These are phyloP conservation scores for Gisinianus flammeolus DNA, from an alignment of 2,888 invertebrate genomes.

Conservation along the genomic window DNA sequence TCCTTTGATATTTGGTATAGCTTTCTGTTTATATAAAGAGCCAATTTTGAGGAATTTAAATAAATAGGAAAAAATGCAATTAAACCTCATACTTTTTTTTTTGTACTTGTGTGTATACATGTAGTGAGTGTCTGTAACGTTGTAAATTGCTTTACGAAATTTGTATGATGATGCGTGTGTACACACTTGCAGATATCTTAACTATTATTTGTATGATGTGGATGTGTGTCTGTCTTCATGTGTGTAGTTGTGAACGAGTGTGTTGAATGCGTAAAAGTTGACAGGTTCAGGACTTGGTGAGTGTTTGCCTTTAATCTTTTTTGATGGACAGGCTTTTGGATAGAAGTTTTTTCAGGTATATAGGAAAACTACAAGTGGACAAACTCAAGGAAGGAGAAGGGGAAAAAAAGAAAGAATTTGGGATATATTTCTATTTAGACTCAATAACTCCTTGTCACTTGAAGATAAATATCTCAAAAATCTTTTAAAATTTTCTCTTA, in stretches of 20 bases:
- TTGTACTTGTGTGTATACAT: too few relatives aligned
- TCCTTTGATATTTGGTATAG: too few relatives aligned
- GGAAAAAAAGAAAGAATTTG: neutral
- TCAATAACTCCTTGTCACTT: slow-evolving; percentile 17
- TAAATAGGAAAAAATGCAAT: too few relatives aligned
- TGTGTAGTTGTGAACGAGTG: neutral
- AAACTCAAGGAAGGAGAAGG: neutral
- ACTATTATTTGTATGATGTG: too few relatives aligned
- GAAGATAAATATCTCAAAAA: slow-evolving; percentile 18
- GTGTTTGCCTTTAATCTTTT: slow-evolving; percentile 19
- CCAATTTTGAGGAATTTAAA: too few relatives aligned
- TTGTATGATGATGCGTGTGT: too few relatives aligned
- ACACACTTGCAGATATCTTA: too few relatives aligned
- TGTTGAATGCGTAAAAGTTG: neutral
- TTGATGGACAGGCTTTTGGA: slow-evolving; percentile 3
- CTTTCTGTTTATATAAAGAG: too few relatives aligned
- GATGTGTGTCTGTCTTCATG: neutral
- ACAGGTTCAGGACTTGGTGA: neutral
- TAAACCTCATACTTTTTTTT: too few relatives aligned
- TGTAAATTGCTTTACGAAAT: too few relatives aligned
- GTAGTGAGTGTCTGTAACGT: too few relatives aligned
- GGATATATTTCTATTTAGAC: slow-evolving; percentile 20
- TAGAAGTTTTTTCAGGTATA: neutral
- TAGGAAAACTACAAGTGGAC: neutral
- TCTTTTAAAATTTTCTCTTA: too few relatives aligned